Percentiles rank a stretch among this genome's conserved stretches.
Conservation (phyloP, 2,888 invertebrate genomes). For the Caenorhabditis wallacei region DNA sequence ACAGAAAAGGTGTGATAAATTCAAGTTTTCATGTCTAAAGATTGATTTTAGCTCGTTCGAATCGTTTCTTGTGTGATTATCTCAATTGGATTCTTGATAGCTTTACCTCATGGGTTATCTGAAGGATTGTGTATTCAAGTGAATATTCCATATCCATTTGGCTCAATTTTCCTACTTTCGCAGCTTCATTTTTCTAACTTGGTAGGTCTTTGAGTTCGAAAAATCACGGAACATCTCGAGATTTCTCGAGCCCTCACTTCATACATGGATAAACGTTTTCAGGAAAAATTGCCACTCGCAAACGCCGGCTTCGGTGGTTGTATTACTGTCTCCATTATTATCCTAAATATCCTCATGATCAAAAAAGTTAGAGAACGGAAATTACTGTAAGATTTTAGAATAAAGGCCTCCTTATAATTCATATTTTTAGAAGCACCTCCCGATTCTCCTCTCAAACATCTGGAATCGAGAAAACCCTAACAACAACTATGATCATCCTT, state of each 20-base stretch:
- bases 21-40: no score
- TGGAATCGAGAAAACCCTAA: no score
- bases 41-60: background rate
- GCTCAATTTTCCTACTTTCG: constrained; percentile 1
- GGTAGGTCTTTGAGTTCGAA: background rate
- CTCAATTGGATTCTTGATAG: background rate
- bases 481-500: no score
- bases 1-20: background rate
- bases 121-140: constrained; percentile 4
- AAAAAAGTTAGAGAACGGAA: constrained; percentile 2
- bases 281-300: no score
- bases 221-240: background rate
- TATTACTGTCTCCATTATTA: background rate
- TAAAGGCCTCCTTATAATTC: no score
- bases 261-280: no score
- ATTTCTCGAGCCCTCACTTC: no score
- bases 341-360: background rate
- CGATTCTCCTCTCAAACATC: background rate
- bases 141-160: constrained; percentile 16
- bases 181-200: background rate
- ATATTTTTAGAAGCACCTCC: background rate
- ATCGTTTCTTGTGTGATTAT: background rate
- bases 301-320: no score
- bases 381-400: background rate
- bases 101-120: background rate